Conservation (phyloP, 2,113 vertebrate genomes). For the Delphinapterus leucas region DNA sequence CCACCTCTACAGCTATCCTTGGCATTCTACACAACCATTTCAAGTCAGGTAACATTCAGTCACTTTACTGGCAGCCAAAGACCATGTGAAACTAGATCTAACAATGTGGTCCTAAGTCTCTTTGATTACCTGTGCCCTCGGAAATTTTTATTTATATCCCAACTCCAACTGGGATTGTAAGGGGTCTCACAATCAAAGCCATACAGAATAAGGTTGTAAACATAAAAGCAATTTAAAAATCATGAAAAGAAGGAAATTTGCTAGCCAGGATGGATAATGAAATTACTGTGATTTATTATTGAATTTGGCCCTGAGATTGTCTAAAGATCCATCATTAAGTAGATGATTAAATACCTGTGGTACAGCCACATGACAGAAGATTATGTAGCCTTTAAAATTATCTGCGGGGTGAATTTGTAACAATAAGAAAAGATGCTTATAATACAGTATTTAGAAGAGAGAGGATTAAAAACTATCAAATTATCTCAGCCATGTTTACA, state of each 20-base stretch:
- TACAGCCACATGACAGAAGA: neutral
- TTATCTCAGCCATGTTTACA: neutral
- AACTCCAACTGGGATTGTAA: neutral
- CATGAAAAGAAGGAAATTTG: neutral
- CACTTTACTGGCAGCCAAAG: neutral
- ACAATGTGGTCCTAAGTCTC: neutral
- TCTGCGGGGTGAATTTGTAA: neutral
- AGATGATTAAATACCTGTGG: neutral
- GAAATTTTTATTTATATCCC: neutral
- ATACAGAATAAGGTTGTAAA: neutral
- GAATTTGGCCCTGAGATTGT: neutral
- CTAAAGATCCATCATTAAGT: neutral
- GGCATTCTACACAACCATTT: neutral
- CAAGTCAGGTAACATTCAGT: neutral
- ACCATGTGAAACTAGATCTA: neutral
- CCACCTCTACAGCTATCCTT: neutral
- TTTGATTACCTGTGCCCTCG: neutral
- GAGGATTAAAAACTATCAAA: neutral
- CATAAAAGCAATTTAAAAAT: slow-evolving; percentile 19
- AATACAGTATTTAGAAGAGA: neutral
- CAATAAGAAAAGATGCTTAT: neutral
- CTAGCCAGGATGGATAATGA: neutral
- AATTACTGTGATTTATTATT: slow-evolving; percentile 6
- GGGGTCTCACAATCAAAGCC: neutral
- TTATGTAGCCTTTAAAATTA: neutral